phyloP scores from a whole-genome alignment of 2,888 invertebrate genomes.

The Mesorhabditis spiculigera region DNA sequence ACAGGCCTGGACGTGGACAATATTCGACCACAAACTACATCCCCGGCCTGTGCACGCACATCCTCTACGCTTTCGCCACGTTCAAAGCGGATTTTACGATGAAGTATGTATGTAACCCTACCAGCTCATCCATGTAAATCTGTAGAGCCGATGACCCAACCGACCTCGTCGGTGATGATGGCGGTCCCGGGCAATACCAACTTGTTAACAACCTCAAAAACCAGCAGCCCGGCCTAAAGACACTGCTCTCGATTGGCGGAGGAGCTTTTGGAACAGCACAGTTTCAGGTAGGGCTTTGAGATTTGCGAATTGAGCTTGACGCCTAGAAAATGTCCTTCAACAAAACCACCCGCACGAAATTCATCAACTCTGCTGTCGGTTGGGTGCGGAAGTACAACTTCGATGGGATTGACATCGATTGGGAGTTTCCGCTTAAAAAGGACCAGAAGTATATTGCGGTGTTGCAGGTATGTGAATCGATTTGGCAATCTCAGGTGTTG shows the following conservation, averaged over 20 bases:
- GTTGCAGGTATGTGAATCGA: too few relatives aligned
- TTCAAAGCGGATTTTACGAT: slow-evolving; percentile 75
- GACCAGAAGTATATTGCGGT: too few relatives aligned
- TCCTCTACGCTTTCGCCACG: slow-evolving; percentile 96
- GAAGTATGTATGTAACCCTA: slow-evolving; percentile 6
- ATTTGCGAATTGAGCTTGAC: too few relatives aligned
- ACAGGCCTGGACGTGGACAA: slow-evolving; percentile 54
- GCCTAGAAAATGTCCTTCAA: slow-evolving; percentile 33
- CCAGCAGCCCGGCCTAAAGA: slow-evolving; percentile 82
- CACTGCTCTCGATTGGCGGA: slow-evolving; percentile 84
- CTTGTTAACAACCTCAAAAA: slow-evolving; percentile 79
- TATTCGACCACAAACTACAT: slow-evolving; percentile 88
- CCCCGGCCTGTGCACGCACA: slow-evolving; percentile 86
- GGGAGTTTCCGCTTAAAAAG: too few relatives aligned
- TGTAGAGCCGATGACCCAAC: slow-evolving; percentile 50
- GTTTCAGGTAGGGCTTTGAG: slow-evolving; percentile 12
- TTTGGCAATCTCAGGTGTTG: too few relatives aligned
- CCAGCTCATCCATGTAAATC: slow-evolving; percentile 8
- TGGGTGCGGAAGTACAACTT: slow-evolving; percentile 26
- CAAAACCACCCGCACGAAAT: slow-evolving; percentile 59
- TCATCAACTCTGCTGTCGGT: slow-evolving; percentile 63
- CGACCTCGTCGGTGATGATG: slow-evolving; percentile 75
- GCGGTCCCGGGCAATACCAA: slow-evolving; percentile 80
- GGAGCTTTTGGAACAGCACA: slow-evolving; percentile 86
- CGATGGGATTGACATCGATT: too few relatives aligned